Evolutionary conservation across 2,797 vertebrate species (phyloP).

Genomic region (Fistularia commersonii): DNA sequence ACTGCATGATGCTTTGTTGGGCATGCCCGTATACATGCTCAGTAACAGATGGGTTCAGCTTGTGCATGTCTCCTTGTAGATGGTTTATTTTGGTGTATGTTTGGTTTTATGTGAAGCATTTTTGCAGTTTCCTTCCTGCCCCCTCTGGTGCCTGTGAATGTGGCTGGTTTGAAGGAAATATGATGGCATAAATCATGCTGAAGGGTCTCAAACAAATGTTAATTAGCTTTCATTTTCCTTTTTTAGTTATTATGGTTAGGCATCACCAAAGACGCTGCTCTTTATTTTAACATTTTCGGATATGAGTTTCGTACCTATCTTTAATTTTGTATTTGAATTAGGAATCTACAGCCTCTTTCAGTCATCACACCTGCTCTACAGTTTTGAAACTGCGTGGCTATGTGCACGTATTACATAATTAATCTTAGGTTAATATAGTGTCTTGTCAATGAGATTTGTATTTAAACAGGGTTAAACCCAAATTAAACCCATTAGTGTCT

Average conservation of each 20-base stretch:
- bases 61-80: conserved; percentile 5
- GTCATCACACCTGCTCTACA: no score
- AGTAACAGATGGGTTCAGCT: no score
- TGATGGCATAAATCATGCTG: conserved; percentile 64
- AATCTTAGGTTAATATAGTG: no score
- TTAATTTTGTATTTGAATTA: no score
- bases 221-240: conserved; percentile 74
- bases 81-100: conserved; percentile 12
- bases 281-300: conserved; percentile 29
- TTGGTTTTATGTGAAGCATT: conserved; percentile 5
- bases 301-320: conserved; percentile 1
- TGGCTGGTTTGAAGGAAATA: conserved; percentile 58
- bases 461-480: no score
- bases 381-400: no score
- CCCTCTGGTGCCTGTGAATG: conserved; percentile 53
- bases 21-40: no score
- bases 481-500: no score
- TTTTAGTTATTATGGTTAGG: conserved; percentile 65
- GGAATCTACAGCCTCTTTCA: no score
- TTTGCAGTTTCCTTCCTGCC: conserved; percentile 60
- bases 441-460: no score
- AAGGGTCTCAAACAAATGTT: conserved; percentile 69
- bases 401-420: no score
- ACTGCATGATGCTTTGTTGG: neutral
- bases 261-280: conserved; percentile 38